These are phyloP conservation scores for Odontomyia ornata DNA, from an alignment of 2,888 invertebrate species.

Conservation along the genomic window DNA sequence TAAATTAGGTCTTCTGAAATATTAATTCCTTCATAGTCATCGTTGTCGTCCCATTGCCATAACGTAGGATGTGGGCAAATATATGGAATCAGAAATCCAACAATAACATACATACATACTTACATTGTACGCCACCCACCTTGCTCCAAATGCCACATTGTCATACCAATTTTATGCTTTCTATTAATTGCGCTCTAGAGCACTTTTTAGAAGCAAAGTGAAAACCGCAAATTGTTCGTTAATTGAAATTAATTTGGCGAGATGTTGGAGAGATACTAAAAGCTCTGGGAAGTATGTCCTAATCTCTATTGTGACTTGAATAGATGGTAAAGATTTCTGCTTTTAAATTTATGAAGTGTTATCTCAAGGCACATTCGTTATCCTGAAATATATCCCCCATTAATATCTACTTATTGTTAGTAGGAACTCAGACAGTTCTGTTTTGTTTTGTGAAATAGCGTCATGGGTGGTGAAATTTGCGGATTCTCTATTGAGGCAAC, in stretches of 20 bases:
- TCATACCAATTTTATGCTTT: constrained; percentile 10
- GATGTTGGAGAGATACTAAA: neutral
- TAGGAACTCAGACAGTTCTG: no score
- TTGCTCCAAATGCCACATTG: neutral
- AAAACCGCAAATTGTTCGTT: constrained; percentile 19
- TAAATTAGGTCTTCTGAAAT: constrained; percentile 17
- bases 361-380: neutral
- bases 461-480: no score
- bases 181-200: constrained; percentile 1
- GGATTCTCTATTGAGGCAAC: no score
- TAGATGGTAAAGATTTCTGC: neutral
- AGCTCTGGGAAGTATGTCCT: no score
- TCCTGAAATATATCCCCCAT: no score
- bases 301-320: no score
- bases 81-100: neutral
- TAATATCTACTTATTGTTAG: no score
- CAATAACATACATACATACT: no score
- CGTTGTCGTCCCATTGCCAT: neutral
- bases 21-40: neutral
- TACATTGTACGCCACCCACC: neutral
- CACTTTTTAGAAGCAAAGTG: neutral
- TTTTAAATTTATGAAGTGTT: neutral
- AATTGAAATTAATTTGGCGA: constrained; percentile 18
- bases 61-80: neutral
- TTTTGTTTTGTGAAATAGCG: no score